Conservation (phyloP, 1,140 invertebrate species). For the Drosophila littoralis region DNA sequence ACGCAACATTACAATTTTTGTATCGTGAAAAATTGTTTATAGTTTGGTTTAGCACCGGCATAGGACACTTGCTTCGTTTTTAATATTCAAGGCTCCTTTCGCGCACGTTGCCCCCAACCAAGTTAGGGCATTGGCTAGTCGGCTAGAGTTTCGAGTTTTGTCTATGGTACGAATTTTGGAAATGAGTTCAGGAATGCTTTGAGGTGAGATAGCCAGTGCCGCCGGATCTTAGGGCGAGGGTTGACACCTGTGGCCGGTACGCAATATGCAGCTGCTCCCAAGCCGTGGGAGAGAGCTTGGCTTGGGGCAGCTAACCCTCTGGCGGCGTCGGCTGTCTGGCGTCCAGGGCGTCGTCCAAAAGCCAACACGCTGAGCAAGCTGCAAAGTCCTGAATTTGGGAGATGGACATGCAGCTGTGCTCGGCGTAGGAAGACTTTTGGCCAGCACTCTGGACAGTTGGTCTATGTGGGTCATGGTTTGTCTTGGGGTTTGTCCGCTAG, state of each 20-base stretch:
- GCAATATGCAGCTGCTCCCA: background rate
- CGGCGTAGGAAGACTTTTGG: background rate
- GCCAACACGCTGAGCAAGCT: background rate
- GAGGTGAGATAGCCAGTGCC: slow-evolving; percentile 40
- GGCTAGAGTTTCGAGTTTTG: slow-evolving; percentile 30
- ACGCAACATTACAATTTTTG: slow-evolving; percentile 62
- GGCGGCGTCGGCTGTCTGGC: slow-evolving; percentile 19
- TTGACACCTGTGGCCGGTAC: slow-evolving; percentile 61
- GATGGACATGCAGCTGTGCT: slow-evolving; percentile 32
- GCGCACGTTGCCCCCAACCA: slow-evolving; percentile 24
- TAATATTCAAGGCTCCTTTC: slow-evolving; percentile 54
- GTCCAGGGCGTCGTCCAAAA: slow-evolving; percentile 8
- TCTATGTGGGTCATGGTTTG: slow-evolving; percentile 82
- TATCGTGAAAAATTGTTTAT: slow-evolving; percentile 63
- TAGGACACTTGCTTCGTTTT: slow-evolving; percentile 83
- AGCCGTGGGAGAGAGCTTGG: slow-evolving; percentile 74
- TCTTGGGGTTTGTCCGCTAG: slow-evolving; percentile 39
- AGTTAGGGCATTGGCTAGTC: slow-evolving; percentile 1
- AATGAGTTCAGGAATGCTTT: slow-evolving; percentile 81
- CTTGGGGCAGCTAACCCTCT: slow-evolving; percentile 31
- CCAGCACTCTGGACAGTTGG: slow-evolving; percentile 40
- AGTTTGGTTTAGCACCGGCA: slow-evolving; percentile 80
- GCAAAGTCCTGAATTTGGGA: slow-evolving; percentile 59
- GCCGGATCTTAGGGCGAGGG: slow-evolving; percentile 10
- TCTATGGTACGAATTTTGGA: slow-evolving; percentile 71